A percentile compares a stretch with the other conserved stretches of the same genome.
phyloP scores from a whole-genome alignment of 35 echinoderm and acorn worm species.

The Apostichopus japonicus region DNA sequence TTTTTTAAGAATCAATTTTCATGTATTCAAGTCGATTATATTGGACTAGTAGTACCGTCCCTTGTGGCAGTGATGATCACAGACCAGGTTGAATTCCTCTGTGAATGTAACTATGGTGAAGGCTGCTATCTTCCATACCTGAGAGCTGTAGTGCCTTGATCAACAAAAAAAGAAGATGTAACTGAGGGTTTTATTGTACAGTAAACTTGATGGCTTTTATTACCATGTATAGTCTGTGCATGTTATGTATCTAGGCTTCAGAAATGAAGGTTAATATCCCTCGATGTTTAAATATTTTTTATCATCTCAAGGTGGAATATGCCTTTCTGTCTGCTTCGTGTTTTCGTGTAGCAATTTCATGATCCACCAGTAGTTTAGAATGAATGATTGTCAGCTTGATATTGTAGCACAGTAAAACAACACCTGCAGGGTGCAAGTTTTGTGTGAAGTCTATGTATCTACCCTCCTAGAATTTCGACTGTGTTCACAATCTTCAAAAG shows the following conservation, averaged over 20 bases:
- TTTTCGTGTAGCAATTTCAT: background rate
- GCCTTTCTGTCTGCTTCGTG: background rate
- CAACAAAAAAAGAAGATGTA: background rate
- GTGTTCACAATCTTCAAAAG: too few relatives aligned
- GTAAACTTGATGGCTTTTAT: background rate
- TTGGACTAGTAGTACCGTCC: background rate
- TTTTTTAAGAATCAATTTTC: background rate
- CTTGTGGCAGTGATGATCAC: background rate
- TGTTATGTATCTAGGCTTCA: background rate
- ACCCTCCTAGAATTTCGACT: too few relatives aligned
- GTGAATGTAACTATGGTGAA: background rate
- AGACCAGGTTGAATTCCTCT: background rate
- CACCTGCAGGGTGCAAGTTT: too few relatives aligned
- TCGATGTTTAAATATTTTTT: background rate
- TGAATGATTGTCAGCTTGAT: too few relatives aligned
- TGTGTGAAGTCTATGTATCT: too few relatives aligned
- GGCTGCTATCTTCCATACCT: conserved; percentile 45
- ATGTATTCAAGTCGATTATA: background rate
- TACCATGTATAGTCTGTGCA: conserved; percentile 10
- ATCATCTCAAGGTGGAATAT: background rate
- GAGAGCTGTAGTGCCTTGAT: conserved; percentile 42
- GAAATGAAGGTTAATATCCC: background rate
- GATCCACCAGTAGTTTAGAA: too few relatives aligned
- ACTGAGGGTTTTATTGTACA: conserved; percentile 15
- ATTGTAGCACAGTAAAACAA: too few relatives aligned